Conservation (phyloP, 2,888 invertebrate species). For the Uropetala carovei region DNA sequence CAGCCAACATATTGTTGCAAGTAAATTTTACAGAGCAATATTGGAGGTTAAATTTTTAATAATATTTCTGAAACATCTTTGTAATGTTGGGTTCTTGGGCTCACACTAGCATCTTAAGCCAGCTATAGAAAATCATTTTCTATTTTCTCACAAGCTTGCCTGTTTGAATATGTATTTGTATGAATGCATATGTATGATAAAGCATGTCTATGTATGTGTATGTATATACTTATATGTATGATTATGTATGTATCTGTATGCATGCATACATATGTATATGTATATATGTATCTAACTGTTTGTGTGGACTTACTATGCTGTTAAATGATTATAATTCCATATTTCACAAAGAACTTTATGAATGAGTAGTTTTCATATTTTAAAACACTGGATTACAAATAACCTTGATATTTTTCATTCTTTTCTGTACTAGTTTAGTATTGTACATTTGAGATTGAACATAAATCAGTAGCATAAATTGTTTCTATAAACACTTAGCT, state of each 20-base stretch:
- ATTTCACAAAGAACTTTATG: no score
- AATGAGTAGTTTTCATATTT: no score
- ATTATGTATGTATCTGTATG: neutral
- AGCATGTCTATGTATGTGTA: constrained; percentile 5
- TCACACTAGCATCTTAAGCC: neutral
- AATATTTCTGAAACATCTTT: neutral
- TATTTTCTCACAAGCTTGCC: neutral
- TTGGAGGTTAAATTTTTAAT: neutral
- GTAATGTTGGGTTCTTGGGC: neutral
- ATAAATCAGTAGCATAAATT: no score
- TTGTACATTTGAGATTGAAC: no score
- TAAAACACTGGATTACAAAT: no score
- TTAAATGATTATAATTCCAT: no score
- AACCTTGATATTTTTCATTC: no score
- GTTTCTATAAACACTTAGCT: no score
- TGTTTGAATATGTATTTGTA: constrained; percentile 4
- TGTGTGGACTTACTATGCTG: neutral
- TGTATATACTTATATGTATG: neutral
- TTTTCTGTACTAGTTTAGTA: no score
- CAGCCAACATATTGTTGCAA: neutral
- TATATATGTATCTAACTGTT: neutral
- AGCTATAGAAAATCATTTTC: neutral
- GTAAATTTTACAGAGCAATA: neutral
- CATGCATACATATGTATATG: neutral
- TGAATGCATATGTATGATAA: neutral